Evolutionary conservation across 2,113 vertebrate species (phyloP).

Genomic region (Bos javanicus): DNA sequence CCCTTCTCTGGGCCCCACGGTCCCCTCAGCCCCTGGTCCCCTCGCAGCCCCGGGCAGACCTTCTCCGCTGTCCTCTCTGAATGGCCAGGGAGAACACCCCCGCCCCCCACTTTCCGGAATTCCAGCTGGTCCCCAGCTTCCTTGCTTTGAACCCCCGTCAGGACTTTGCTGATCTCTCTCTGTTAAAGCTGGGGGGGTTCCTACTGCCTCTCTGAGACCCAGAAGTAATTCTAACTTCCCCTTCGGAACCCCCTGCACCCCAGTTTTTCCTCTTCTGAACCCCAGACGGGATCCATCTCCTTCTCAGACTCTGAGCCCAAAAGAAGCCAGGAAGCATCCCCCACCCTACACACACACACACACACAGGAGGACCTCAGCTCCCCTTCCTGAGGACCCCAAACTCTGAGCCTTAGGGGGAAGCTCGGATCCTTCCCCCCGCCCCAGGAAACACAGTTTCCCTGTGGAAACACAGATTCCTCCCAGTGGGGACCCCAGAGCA

Average conservation of each 20-base stretch:
- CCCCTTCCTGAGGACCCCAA: neutral
- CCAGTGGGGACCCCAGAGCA: neutral
- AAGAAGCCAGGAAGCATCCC: neutral
- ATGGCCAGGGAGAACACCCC: neutral
- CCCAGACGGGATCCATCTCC: neutral
- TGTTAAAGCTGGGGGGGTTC: neutral
- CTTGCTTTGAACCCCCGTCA: neutral
- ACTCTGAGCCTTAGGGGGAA: neutral
- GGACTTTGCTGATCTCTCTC: neutral
- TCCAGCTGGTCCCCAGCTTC: neutral
- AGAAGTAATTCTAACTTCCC: neutral
- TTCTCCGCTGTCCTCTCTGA: neutral
- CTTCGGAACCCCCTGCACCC: neutral
- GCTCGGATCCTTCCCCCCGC: neutral
- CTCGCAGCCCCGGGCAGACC: neutral
- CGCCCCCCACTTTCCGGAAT: neutral
- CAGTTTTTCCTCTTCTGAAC: neutral
- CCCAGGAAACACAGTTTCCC: neutral
- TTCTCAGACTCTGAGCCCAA: neutral
- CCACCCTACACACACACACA: fast-evolving
- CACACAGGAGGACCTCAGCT: neutral
- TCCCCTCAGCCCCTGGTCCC: neutral
- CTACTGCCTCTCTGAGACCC: neutral
- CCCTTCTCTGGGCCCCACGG: neutral
- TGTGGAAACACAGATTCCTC: neutral